These are phyloP conservation scores for Dasypus novemcinctus DNA, from an alignment of 2,113 vertebrate species.

Conservation along the genomic window DNA sequence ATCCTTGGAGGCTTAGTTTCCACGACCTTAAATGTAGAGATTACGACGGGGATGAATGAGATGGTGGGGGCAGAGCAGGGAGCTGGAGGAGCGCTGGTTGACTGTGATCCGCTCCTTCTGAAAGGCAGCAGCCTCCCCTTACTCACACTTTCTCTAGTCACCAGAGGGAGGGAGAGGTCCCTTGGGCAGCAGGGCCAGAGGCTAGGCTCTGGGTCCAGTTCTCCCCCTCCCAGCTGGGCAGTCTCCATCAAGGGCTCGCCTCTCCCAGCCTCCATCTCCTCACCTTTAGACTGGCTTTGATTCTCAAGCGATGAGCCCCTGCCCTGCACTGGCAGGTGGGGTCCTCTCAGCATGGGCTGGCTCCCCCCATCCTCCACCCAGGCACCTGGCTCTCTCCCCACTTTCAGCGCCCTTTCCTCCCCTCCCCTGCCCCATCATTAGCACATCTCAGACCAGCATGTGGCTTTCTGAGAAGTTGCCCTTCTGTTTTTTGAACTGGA, in stretches of 20 bases:
- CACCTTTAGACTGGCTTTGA: background rate
- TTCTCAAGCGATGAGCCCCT: background rate
- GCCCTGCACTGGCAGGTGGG: background rate
- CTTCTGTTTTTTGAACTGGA: background rate
- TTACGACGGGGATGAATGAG: background rate
- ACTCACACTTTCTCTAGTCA: background rate
- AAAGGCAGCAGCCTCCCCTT: background rate
- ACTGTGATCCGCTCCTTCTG: background rate
- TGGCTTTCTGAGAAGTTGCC: background rate
- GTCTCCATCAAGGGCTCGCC: background rate
- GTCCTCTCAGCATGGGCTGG: accelerated
- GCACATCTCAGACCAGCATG: background rate
- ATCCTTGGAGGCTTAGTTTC: background rate
- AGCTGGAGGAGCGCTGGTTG: accelerated
- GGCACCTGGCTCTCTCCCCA: accelerated
- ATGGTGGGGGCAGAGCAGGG: background rate
- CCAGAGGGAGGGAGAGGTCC: accelerated
- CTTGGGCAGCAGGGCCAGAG: accelerated
- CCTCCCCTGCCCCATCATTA: background rate
- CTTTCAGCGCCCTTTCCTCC: background rate
- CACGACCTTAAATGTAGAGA: background rate
- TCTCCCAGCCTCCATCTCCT: background rate
- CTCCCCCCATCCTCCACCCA: background rate
- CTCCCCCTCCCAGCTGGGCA: background rate
- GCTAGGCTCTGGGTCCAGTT: background rate